Percentiles rank a stretch among this genome's conserved stretches.
Conservation (phyloP, 2,888 invertebrate species). For the Drosophila gaucha region DNA sequence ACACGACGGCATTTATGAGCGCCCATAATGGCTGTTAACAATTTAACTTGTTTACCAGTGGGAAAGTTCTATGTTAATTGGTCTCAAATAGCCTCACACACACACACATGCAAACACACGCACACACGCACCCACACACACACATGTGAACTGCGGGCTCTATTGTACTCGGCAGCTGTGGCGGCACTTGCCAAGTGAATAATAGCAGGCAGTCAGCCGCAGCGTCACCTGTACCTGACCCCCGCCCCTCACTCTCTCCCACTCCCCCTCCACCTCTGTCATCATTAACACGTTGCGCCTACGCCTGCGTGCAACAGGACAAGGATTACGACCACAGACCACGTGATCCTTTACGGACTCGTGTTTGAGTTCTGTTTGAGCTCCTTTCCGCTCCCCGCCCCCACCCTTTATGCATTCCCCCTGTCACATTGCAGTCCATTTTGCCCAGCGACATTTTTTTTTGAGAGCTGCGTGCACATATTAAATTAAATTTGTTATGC, state of each 20-base stretch:
- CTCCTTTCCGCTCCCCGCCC: slow-evolving; percentile 3
- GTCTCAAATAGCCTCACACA: slow-evolving; percentile 74
- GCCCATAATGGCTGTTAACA: slow-evolving; percentile 81
- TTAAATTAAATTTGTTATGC: slow-evolving; percentile 34
- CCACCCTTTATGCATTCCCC: slow-evolving; percentile 24
- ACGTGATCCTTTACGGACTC: slow-evolving; percentile 39
- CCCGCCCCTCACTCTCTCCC: background rate
- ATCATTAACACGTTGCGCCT: slow-evolving; percentile 74
- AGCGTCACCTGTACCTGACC: slow-evolving; percentile 61
- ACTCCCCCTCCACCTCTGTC: background rate
- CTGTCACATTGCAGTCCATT: slow-evolving; percentile 1
- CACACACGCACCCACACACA: slow-evolving; percentile 23
- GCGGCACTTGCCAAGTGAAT: slow-evolving; percentile 69
- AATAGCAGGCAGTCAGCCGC: slow-evolving; percentile 64
- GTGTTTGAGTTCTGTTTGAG: slow-evolving; percentile 42
- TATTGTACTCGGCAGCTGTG: slow-evolving; percentile 62
- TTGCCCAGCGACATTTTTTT: slow-evolving; percentile 20
- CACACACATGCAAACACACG: slow-evolving; percentile 23
- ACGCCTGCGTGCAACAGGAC: slow-evolving; percentile 57
- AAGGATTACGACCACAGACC: slow-evolving; percentile 49
- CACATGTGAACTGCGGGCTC: background rate
- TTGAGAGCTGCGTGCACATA: slow-evolving; percentile 7
- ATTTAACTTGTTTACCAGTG: slow-evolving; percentile 82
- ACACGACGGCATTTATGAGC: slow-evolving; percentile 79
- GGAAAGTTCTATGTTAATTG: slow-evolving; percentile 81